Percentiles rank a stretch among this genome's conserved stretches.
These are phyloP conservation scores for Calephelis nemesis DNA, from an alignment of 1,140 invertebrate species.

Conservation along the genomic window DNA sequence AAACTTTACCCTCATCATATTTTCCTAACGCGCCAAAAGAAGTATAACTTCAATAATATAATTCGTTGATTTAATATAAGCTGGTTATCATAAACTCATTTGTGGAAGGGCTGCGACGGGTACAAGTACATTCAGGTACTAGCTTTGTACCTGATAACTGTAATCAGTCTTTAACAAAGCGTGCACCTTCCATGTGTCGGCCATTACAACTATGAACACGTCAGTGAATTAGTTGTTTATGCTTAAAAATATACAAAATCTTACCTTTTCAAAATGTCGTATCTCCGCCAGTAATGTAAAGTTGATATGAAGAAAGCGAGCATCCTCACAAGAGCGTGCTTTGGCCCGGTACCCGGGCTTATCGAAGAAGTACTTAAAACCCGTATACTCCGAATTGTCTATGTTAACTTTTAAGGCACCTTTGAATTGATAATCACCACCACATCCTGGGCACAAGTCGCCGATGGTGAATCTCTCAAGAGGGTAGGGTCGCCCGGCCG, in stretches of 20 bases:
- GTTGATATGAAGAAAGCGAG: slow-evolving; percentile 83
- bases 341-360: slow-evolving; percentile 62
- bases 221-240: neutral
- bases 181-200: too few relatives aligned
- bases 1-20: too few relatives aligned
- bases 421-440: slow-evolving; percentile 66
- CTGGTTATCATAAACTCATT: too few relatives aligned
- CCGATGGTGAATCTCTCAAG: slow-evolving; percentile 61
- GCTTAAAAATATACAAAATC: slow-evolving; percentile 31
- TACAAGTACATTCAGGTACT: too few relatives aligned
- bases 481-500: slow-evolving; percentile 32
- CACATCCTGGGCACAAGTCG: slow-evolving; percentile 65
- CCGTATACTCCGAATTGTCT: slow-evolving; percentile 72
- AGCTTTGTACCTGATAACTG: too few relatives aligned
- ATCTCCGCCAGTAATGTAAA: slow-evolving; percentile 81
- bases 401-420: slow-evolving; percentile 67
- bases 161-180: too few relatives aligned
- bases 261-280: slow-evolving; percentile 83
- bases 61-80: too few relatives aligned
- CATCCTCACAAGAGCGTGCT: slow-evolving; percentile 79
- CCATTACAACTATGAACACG: too few relatives aligned
- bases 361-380: slow-evolving; percentile 64
- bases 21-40: too few relatives aligned
- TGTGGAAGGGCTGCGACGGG: too few relatives aligned
- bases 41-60: too few relatives aligned